Evolutionary conservation across 2,113 vertebrate species (phyloP).

Genomic region (Athene cunicularia): DNA sequence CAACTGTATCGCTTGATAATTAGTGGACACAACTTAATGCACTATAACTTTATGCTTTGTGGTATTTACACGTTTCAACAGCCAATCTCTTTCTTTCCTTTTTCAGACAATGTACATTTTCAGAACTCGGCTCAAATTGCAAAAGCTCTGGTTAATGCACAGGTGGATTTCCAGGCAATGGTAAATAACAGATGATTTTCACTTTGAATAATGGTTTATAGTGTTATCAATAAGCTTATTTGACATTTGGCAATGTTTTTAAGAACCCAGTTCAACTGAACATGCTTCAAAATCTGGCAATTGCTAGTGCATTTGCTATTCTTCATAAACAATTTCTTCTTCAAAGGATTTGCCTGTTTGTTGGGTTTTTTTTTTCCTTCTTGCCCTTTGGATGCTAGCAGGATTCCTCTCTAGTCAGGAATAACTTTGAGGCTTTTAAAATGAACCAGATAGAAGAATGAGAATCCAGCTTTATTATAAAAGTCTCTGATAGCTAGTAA

Average conservation of each 20-base stretch:
- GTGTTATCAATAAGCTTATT: conserved; percentile 8
- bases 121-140: conserved; percentile 98
- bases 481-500: not conserved
- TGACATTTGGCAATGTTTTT: not conserved
- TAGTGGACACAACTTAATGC: conserved; percentile 75
- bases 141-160: conserved; percentile 92
- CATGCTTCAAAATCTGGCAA: not conserved
- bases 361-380: not conserved
- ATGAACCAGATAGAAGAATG: not conserved
- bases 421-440: conserved; percentile 3
- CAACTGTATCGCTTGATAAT: conserved; percentile 75
- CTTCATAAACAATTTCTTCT: not conserved
- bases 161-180: conserved; percentile 97
- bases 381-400: not conserved
- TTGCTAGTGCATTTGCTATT: not conserved
- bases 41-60: conserved; percentile 69
- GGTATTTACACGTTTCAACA: conserved; percentile 61
- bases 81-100: conserved; percentile 48
- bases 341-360: not conserved
- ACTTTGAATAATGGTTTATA: not conserved
- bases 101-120: conserved; percentile 98
- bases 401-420: not conserved
- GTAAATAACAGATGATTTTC: conserved; percentile 75
- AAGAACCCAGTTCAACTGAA: not conserved
- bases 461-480: not conserved